Conservation (phyloP, 1,140 invertebrate genomes). For the Apis cerana region DNA sequence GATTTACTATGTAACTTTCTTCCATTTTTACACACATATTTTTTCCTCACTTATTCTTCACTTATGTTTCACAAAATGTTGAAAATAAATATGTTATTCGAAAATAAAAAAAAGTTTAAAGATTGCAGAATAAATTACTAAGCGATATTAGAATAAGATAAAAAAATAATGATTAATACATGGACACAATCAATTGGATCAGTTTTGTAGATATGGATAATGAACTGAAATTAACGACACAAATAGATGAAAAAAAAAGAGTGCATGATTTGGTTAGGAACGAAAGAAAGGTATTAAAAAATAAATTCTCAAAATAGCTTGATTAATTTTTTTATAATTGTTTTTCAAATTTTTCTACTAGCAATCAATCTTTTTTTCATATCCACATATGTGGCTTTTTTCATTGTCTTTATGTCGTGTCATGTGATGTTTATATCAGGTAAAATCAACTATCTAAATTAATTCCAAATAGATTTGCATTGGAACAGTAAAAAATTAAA, state of each 20-base stretch:
- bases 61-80: neutral
- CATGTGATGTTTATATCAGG: neutral
- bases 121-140: neutral
- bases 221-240: neutral
- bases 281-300: no score
- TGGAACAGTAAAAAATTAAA: neutral
- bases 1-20: slow-evolving; percentile 25
- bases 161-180: neutral
- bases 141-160: neutral
- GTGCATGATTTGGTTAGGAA: no score
- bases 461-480: neutral
- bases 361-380: no score
- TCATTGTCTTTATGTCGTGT: neutral
- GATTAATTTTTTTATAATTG: neutral
- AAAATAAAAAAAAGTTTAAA: neutral
- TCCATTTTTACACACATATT: slow-evolving; percentile 6
- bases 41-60: no score
- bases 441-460: neutral
- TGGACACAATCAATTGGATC: neutral
- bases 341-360: neutral
- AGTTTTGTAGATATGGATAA: neutral
- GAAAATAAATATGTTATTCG: neutral
- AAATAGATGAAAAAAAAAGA: neutral
- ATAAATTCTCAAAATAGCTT: no score
- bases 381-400: no score